Conservation (phyloP, 2,797 vertebrate species). For the Thamnophis elegans region DNA sequence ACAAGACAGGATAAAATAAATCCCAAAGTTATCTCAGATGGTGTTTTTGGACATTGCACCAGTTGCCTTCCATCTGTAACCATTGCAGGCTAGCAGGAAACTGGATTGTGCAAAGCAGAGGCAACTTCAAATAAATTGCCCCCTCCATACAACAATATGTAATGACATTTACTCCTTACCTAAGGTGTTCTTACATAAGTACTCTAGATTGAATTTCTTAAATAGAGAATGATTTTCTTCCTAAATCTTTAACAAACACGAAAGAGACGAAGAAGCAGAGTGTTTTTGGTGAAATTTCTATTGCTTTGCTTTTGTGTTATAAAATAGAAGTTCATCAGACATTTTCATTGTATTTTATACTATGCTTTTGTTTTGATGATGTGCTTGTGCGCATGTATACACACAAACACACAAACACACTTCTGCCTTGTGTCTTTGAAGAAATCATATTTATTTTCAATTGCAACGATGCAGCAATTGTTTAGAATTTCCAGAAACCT, state of each 20-base stretch:
- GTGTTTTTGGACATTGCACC: neutral
- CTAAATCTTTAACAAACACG: neutral
- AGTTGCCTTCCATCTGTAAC: neutral
- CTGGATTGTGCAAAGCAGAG: neutral
- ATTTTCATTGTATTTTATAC: neutral
- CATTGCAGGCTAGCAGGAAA: neutral
- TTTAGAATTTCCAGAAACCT: constrained; percentile 43
- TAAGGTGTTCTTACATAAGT: neutral
- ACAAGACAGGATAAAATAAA: neutral
- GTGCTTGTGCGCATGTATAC: neutral
- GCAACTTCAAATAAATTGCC: neutral
- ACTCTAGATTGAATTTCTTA: neutral
- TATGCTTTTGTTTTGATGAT: constrained; percentile 5
- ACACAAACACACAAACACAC: neutral
- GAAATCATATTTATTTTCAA: constrained; percentile 41
- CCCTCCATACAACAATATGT: neutral
- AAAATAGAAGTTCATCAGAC: constrained; percentile 12
- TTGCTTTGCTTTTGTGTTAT: neutral
- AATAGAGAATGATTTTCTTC: neutral
- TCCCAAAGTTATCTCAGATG: neutral
- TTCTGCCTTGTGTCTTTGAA: constrained; percentile 27
- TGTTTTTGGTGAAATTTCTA: neutral
- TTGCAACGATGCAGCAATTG: constrained; percentile 32
- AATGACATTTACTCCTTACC: neutral
- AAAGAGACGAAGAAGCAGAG: neutral